A percentile compares a stretch with the other conserved stretches of the same genome.
phyloP scores from a whole-genome alignment of 2,888 invertebrate species.

The Dryobota labecula region DNA sequence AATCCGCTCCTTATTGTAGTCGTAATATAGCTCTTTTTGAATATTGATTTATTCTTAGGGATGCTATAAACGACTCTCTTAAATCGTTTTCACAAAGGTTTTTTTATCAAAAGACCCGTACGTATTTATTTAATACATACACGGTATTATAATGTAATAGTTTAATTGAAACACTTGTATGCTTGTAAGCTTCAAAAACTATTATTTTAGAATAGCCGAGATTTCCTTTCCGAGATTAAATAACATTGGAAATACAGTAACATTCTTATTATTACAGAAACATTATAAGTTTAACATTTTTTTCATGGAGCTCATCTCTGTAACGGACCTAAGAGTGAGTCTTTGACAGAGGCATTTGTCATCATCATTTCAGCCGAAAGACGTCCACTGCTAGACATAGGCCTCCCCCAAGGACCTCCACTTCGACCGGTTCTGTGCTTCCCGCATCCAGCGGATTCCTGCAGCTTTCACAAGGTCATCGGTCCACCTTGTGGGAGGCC shows the following conservation, averaged over 20 bases:
- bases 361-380: too few relatives aligned
- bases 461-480: too few relatives aligned
- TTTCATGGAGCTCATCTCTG: conserved; percentile 17
- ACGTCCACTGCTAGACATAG: too few relatives aligned
- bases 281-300: conserved; percentile 14
- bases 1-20: neutral
- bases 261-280: neutral
- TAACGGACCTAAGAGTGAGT: conserved; percentile 17
- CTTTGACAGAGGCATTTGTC: too few relatives aligned
- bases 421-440: too few relatives aligned
- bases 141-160: conserved; percentile 4
- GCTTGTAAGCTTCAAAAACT: conserved; percentile 13
- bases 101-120: neutral
- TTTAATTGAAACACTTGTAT: conserved; percentile 11
- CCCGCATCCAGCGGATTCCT: too few relatives aligned
- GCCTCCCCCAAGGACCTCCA: too few relatives aligned
- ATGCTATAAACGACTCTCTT: neutral
- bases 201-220: neutral
- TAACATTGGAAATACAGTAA: conserved; percentile 23
- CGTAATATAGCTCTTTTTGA: neutral
- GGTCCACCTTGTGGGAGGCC: too few relatives aligned
- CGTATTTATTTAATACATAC: neutral
- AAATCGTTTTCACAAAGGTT: neutral
- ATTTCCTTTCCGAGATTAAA: conserved; percentile 38
- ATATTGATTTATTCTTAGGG: neutral